Percentiles rank a stretch among this genome's conserved stretches.
These are phyloP conservation scores for Orthosia incerta DNA, from an alignment of 2,888 invertebrate genomes.

Conservation along the genomic window DNA sequence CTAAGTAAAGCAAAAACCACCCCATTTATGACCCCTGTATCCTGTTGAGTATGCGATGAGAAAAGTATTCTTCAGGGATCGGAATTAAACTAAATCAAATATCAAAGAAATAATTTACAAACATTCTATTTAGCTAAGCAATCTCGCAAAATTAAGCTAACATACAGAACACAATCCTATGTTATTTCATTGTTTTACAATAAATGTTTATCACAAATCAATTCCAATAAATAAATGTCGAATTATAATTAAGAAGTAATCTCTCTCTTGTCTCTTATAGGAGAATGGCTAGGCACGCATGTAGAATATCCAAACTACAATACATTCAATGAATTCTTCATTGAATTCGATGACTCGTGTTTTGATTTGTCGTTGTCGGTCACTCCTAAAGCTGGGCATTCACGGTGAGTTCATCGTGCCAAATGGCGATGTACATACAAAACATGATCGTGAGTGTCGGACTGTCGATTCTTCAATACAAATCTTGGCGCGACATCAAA, in stretches of 20 bases:
- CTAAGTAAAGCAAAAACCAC: neutral
- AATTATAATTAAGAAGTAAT: conserved; percentile 12
- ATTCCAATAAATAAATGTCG: conserved; percentile 20
- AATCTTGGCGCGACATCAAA: too few species aligned
- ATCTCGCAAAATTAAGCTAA: conserved; percentile 21
- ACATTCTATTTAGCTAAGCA: conserved; percentile 7
- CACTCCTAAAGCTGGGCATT: too few species aligned
- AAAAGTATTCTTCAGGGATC: neutral
- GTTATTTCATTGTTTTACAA: conserved; percentile 46
- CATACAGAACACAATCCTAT: conserved; percentile 22
- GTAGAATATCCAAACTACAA: too few species aligned
- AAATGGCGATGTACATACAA: too few species aligned
- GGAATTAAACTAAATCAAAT: neutral
- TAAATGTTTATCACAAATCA: conserved; percentile 30
- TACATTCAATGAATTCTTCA: too few species aligned
- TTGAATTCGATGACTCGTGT: neutral
- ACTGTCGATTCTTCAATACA: too few species aligned
- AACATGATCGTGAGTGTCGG: too few species aligned
- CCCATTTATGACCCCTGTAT: neutral
- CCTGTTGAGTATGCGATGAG: neutral
- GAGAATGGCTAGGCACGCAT: neutral
- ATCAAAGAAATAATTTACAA: neutral
- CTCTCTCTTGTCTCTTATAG: conserved; percentile 11
- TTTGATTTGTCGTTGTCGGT: neutral
- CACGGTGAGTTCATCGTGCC: too few species aligned